Percentiles rank a stretch among this genome's conserved stretches.
phyloP scores from a whole-genome alignment of 2,888 invertebrate species.

The Suillia variegata region DNA sequence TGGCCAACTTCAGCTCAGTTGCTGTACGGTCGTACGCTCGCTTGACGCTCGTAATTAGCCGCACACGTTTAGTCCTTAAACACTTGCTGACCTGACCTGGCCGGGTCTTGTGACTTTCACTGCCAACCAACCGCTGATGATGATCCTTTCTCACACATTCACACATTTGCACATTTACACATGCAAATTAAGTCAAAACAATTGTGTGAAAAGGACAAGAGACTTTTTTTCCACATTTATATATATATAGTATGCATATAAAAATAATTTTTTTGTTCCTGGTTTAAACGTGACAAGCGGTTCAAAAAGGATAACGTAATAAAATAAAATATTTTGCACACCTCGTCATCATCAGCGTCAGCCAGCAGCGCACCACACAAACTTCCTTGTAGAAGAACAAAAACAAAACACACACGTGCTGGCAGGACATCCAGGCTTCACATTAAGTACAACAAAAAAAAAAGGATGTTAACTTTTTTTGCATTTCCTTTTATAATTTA shows the following conservation, averaged over 20 bases:
- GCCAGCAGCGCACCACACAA: constrained; percentile 30
- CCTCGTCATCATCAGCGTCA: too few relatives aligned
- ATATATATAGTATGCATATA: too few relatives aligned
- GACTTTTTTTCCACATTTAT: constrained; percentile 6
- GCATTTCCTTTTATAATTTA: constrained; percentile 42
- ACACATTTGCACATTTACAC: constrained; percentile 18
- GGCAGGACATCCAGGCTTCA: constrained; percentile 20
- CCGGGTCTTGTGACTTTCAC: background rate
- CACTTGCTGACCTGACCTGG: constrained; percentile 7
- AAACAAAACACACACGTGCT: too few relatives aligned
- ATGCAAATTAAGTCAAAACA: constrained; percentile 52
- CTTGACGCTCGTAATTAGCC: constrained; percentile 44
- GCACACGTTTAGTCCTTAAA: constrained; percentile 43
- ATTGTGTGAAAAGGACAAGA: constrained; percentile 32
- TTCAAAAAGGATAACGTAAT: constrained; percentile 39
- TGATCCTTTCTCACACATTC: constrained; percentile 20
- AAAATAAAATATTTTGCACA: constrained; percentile 42
- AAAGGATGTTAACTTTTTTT: constrained; percentile 18
- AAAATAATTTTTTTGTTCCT: constrained; percentile 26
- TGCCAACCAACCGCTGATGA: background rate
- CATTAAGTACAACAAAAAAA: background rate
- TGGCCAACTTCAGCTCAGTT: too few relatives aligned
- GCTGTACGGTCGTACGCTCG: too few relatives aligned
- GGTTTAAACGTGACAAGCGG: constrained; percentile 27
- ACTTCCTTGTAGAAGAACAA: constrained; percentile 5